phyloP scores from a whole-genome alignment of 2,113 vertebrate species.

The Lagopus leucura region DNA sequence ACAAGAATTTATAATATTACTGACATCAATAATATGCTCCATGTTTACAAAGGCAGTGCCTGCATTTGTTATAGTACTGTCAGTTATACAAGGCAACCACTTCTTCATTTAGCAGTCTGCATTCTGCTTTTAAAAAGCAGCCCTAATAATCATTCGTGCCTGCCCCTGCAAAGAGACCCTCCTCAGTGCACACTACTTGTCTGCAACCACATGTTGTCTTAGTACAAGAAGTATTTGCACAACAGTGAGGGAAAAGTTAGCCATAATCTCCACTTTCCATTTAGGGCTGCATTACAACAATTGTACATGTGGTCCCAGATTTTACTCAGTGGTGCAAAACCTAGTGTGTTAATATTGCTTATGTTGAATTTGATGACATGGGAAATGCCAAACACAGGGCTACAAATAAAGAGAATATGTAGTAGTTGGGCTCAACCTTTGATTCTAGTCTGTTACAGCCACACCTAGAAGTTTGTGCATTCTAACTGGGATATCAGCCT shows the following conservation, averaged over 20 bases:
- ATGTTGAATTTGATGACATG: not conserved
- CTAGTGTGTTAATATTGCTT: not conserved
- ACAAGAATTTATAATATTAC: not conserved
- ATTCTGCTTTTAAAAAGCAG: not conserved
- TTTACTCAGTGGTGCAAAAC: not conserved
- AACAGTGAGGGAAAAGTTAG: not conserved
- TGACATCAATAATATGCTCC: not conserved
- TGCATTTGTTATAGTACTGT: not conserved
- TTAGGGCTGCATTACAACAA: not conserved
- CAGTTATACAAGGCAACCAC: not conserved
- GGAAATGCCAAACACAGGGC: not conserved
- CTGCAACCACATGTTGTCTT: rapidly evolving
- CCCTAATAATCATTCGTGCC: rapidly evolving
- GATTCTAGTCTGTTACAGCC: not conserved
- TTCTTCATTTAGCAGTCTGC: not conserved
- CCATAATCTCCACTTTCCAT: not conserved
- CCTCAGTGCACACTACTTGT: not conserved
- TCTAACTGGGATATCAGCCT: not conserved
- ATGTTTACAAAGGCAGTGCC: not conserved
- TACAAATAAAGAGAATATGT: not conserved
- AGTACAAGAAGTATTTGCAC: not conserved
- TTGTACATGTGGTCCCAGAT: rapidly evolving
- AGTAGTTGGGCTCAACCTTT: not conserved
- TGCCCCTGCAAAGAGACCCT: not conserved
- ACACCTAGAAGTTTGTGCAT: not conserved